phyloP scores from a whole-genome alignment of 1,140 invertebrate genomes.

The Aporrectodea caliginosa region DNA sequence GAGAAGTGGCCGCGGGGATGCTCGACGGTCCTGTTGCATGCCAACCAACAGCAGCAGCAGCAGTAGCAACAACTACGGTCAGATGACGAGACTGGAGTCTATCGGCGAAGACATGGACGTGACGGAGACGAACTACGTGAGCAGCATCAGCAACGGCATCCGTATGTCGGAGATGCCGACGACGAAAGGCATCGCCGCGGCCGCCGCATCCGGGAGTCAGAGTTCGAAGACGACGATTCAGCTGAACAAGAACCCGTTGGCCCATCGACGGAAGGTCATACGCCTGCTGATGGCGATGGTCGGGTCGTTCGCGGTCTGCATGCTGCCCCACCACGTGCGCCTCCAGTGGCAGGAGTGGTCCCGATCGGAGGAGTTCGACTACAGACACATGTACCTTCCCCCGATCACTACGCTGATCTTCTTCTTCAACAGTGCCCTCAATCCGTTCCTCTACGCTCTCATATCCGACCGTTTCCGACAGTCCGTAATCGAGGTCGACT shows the following conservation, averaged over 20 bases:
- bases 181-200: not conserved
- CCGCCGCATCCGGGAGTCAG: not conserved
- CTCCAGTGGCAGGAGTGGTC: slow-evolving; percentile 52
- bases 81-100: not conserved
- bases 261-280: slow-evolving; percentile 54
- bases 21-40: not conserved
- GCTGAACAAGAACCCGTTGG: slow-evolving; percentile 30
- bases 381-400: not conserved
- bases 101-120: not conserved
- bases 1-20: not conserved
- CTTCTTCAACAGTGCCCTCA: slow-evolving; percentile 76
- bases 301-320: slow-evolving; percentile 76
- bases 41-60: too few species aligned
- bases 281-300: slow-evolving; percentile 78
- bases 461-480: slow-evolving; percentile 62
- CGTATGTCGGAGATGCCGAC: not conserved
- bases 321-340: slow-evolving; percentile 75
- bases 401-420: slow-evolving; percentile 58
- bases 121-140: not conserved
- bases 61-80: not conserved
- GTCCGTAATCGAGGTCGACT: not conserved
- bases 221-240: too few species aligned
- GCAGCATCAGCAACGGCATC: not conserved
- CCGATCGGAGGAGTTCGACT: slow-evolving; percentile 65
- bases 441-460: slow-evolving; percentile 76